Conservation (phyloP, 1,140 invertebrate species). For the Rhynchophorus ferrugineus region DNA sequence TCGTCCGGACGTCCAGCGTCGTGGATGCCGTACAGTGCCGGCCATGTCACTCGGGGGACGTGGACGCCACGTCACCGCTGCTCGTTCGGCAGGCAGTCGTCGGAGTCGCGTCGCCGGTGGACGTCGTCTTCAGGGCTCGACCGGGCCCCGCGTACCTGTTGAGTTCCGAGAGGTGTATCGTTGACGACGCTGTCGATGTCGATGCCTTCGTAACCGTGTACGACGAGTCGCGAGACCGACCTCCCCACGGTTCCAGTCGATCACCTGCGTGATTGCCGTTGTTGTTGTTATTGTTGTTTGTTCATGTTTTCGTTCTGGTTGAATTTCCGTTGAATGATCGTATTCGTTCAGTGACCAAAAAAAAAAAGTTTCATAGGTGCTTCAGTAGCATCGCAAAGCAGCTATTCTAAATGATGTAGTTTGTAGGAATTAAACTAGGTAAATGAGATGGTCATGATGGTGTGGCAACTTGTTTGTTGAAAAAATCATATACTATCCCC, state of each 20-base stretch:
- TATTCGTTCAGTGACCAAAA: slow-evolving; percentile 12
- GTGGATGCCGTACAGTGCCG: background rate
- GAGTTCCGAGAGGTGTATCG: background rate
- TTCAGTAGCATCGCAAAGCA: slow-evolving; percentile 19
- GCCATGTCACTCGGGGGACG: background rate
- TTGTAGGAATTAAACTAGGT: slow-evolving; percentile 7
- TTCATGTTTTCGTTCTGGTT: slow-evolving; percentile 12
- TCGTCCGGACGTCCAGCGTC: background rate
- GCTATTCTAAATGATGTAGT: slow-evolving; percentile 22
- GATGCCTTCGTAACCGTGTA: background rate
- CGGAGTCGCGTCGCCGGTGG: background rate
- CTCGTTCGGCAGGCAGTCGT: background rate
- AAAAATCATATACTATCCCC: too few species aligned
- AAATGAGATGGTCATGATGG: too few species aligned
- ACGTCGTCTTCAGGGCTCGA: background rate
- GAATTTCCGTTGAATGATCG: slow-evolving; percentile 1
- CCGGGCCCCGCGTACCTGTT: background rate
- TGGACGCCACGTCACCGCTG: background rate
- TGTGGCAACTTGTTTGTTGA: too few species aligned
- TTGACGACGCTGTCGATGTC: background rate
- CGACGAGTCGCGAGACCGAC: too few species aligned
- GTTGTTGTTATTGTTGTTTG: slow-evolving; percentile 15
- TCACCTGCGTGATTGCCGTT: slow-evolving; percentile 12
- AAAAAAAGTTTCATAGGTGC: too few species aligned
- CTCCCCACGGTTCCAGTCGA: too few species aligned